Evolutionary conservation across 2,113 vertebrate species (phyloP).

Genomic region (Fulica atra): DNA sequence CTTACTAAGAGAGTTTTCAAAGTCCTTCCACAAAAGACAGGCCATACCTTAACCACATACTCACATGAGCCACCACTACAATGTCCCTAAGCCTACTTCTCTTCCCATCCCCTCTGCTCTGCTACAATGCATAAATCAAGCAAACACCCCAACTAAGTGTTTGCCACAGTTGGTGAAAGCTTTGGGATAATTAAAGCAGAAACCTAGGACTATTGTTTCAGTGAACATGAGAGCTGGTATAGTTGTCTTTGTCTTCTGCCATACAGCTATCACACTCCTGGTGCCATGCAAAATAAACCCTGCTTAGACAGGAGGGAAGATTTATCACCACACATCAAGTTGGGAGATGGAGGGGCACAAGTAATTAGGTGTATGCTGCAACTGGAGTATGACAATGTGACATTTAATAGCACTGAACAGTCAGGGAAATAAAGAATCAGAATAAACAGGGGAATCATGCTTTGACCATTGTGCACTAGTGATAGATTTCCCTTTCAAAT

Average conservation of each 20-base stretch:
- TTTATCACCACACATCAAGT: fast-evolving
- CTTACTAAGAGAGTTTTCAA: neutral
- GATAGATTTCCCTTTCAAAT: neutral
- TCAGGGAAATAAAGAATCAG: neutral
- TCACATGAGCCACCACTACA: neutral
- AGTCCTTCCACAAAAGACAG: neutral
- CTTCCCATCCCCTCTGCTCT: neutral
- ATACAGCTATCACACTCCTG: neutral
- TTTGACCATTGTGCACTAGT: neutral
- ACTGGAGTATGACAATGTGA: fast-evolving
- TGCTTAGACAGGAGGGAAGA: neutral
- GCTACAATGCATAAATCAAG: neutral
- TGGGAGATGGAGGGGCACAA: neutral
- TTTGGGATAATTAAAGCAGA: neutral
- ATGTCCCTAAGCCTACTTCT: neutral
- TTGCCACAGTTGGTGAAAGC: neutral
- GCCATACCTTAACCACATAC: neutral
- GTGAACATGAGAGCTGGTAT: neutral
- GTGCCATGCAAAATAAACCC: neutral
- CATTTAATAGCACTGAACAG: neutral
- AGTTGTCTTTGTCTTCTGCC: neutral
- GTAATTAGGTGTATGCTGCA: neutral
- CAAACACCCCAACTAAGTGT: neutral
- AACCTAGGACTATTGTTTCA: neutral
- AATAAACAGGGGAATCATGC: neutral